Evolutionary conservation across 2,888 invertebrate genomes (phyloP).

Genomic region (Leptogaster cylindrica): DNA sequence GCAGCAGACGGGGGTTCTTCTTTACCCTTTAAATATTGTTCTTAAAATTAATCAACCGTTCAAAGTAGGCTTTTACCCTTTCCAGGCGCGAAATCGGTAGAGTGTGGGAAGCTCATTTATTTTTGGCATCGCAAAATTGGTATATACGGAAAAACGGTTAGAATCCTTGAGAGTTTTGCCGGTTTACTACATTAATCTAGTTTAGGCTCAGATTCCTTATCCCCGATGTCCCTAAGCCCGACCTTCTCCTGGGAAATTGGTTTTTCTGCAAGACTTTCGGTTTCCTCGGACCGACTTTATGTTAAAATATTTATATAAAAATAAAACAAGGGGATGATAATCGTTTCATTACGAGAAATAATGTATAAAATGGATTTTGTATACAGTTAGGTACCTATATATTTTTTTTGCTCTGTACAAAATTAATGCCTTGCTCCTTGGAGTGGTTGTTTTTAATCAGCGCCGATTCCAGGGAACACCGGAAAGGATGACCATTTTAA

Average conservation of each 20-base stretch:
- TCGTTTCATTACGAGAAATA: constrained; percentile 31
- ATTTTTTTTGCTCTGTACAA: background rate
- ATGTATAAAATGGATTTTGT: constrained; percentile 24
- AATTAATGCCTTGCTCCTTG: constrained; percentile 19
- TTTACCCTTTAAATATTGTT: constrained; percentile 22
- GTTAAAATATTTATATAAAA: constrained; percentile 27
- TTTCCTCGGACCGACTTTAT: background rate
- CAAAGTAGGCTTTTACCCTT: constrained; percentile 25
- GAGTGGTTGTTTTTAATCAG: too few species aligned
- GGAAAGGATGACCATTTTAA: too few species aligned
- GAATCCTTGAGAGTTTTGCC: background rate
- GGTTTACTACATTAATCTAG: constrained; percentile 29
- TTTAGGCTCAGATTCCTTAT: constrained; percentile 18
- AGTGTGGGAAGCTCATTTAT: constrained; percentile 28
- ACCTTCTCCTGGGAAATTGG: constrained; percentile 12
- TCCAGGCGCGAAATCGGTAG: background rate
- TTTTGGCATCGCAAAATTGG: constrained; percentile 30
- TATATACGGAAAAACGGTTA: background rate
- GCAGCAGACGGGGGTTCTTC: constrained; percentile 5
- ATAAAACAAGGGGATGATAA: constrained; percentile 26
- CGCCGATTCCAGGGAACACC: too few species aligned
- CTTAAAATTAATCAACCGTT: constrained; percentile 35
- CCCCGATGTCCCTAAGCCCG: background rate
- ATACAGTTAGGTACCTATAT: constrained; percentile 1
- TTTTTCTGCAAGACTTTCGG: constrained; percentile 14